Conservation (phyloP, 2,113 vertebrate species). For the Lontra canadensis region DNA sequence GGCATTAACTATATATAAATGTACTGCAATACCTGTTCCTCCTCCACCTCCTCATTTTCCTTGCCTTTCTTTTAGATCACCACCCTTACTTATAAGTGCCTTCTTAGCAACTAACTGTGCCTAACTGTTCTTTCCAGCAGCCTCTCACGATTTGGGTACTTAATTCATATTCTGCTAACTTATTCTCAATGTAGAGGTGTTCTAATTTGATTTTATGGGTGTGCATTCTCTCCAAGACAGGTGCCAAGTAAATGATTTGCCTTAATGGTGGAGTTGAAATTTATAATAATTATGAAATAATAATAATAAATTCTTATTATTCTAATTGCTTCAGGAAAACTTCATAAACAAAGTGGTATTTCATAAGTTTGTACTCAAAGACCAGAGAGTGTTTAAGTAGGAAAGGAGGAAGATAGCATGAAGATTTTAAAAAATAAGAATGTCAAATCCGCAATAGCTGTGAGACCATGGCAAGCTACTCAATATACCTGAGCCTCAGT, state of each 20-base stretch:
- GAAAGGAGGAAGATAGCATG: not conserved
- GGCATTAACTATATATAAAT: conserved; percentile 17
- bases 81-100: conserved; percentile 18
- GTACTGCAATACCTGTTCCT: conserved; percentile 9
- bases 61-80: conserved; percentile 2
- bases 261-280: not conserved
- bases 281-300: not conserved
- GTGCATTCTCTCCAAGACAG: not conserved
- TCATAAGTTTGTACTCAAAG: conserved; percentile 24
- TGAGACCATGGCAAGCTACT: not conserved
- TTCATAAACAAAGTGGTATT: conserved; percentile 22
- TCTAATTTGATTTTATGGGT: conserved; percentile 27
- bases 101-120: conserved; percentile 44
- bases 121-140: conserved; percentile 22
- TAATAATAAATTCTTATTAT: not conserved
- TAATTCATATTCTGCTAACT: conserved; percentile 47
- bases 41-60: not conserved
- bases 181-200: conserved; percentile 27
- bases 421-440: not conserved
- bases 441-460: not conserved
- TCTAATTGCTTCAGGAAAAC: conserved; percentile 37
- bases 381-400: conserved; percentile 1
- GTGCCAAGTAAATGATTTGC: conserved; percentile 15
- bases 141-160: conserved; percentile 34
- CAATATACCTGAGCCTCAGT: not conserved